Evolutionary conservation across 2,797 vertebrate genomes (phyloP).

Genomic region (Phalloptychus januarius): DNA sequence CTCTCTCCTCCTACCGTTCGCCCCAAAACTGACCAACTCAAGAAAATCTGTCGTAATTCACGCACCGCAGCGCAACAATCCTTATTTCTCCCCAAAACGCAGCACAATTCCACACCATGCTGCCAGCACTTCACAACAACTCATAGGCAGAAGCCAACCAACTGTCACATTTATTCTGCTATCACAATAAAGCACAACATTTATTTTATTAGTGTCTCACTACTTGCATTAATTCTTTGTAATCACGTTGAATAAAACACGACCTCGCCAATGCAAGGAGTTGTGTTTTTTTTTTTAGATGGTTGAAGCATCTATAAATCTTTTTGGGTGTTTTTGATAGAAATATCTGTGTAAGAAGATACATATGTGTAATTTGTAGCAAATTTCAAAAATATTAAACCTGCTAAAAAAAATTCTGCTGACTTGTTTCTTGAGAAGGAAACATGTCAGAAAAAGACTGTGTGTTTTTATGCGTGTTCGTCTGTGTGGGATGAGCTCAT

Average conservation of each 20-base stretch:
- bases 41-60: too few relatives aligned
- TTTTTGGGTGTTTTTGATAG: background rate
- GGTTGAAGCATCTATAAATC: background rate
- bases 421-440: slow-evolving; percentile 9
- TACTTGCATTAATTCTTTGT: background rate
- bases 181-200: background rate
- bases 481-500: slow-evolving; percentile 51
- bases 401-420: background rate
- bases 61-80: too few relatives aligned
- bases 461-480: background rate
- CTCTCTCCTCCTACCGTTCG: too few relatives aligned
- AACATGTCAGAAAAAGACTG: background rate
- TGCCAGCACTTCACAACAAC: too few relatives aligned
- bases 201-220: background rate
- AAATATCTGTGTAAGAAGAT: background rate
- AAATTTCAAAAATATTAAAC: background rate
- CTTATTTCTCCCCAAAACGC: too few relatives aligned
- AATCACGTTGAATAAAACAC: background rate
- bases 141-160: too few relatives aligned
- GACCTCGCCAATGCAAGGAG: background rate
- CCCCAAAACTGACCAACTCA: too few relatives aligned
- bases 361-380: background rate
- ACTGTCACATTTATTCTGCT: background rate
- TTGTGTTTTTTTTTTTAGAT: background rate
- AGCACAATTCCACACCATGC: too few relatives aligned